Conservation (phyloP, 2,113 vertebrate species). For the Platanista minor region DNA sequence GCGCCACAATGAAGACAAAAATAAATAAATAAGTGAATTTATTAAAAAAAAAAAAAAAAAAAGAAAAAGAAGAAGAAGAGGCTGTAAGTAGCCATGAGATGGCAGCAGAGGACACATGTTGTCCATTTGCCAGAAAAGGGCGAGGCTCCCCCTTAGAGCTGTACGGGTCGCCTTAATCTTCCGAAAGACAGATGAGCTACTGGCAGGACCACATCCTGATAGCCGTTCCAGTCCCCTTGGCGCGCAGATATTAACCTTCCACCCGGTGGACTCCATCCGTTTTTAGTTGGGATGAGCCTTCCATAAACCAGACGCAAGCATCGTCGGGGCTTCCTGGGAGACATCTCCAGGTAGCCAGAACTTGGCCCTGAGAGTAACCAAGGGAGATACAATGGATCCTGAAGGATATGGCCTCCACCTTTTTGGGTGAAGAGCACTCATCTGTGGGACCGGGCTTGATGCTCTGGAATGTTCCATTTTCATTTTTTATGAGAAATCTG, state of each 20-base stretch:
- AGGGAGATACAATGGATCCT: no score
- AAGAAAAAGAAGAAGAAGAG: no score
- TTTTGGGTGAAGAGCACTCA: not conserved
- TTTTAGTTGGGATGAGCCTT: not conserved
- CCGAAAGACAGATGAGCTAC: not conserved
- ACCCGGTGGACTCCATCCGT: not conserved
- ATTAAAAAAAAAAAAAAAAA: no score
- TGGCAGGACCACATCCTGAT: not conserved
- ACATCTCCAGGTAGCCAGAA: not conserved
- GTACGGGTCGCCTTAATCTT: not conserved
- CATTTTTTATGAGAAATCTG: not conserved
- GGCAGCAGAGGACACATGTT: not conserved
- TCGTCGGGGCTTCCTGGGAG: not conserved
- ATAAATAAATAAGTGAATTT: no score
- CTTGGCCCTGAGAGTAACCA: not conserved
- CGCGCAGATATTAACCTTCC: not conserved
- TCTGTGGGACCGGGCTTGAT: not conserved
- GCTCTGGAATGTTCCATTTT: not conserved
- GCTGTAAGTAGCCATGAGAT: not conserved
- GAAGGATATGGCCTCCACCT: not conserved
- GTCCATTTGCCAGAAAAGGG: rapidly evolving
- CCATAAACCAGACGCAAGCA: not conserved
- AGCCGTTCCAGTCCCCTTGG: not conserved
- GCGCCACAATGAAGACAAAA: no score
- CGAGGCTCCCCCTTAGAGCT: not conserved